A percentile compares a stretch with the other conserved stretches of the same genome.
phyloP scores from a whole-genome alignment of 37 sponge, comb jelly and placozoan species.

The Lycopodina hypogea region DNA sequence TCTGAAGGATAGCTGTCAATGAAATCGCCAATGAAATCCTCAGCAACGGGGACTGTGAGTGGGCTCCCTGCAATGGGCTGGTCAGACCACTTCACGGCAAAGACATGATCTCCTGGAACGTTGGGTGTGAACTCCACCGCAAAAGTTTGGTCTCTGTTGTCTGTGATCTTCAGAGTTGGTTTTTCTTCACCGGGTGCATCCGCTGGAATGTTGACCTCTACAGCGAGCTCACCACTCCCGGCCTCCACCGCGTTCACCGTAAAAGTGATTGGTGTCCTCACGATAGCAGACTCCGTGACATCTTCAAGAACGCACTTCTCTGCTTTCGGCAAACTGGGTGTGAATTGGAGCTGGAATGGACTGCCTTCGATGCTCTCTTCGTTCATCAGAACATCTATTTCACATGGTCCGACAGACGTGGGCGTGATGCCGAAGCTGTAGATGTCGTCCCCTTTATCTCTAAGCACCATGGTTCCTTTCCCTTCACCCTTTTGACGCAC shows the following conservation, averaged over 20 bases:
- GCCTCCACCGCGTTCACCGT: slow-evolving; percentile 5
- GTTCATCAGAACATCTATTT: slow-evolving; percentile 42
- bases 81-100: slow-evolving; percentile 72
- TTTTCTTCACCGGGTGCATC: slow-evolving; percentile 35
- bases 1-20: too few species aligned
- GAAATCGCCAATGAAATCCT: too few species aligned
- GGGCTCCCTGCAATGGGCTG: slow-evolving; percentile 70
- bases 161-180: slow-evolving; percentile 30
- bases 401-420: slow-evolving; percentile 24
- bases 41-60: slow-evolving; percentile 35
- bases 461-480: slow-evolving; percentile 27
- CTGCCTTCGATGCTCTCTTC: slow-evolving; percentile 59
- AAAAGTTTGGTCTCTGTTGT: slow-evolving; percentile 36
- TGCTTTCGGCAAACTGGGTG: slow-evolving; percentile 43
- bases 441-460: slow-evolving; percentile 29
- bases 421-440: slow-evolving; percentile 31
- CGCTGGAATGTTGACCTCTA: slow-evolving; percentile 26
- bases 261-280: slow-evolving; percentile 23
- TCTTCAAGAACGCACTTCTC: slow-evolving; percentile 48
- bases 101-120: slow-evolving; percentile 48
- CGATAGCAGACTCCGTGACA: slow-evolving; percentile 9
- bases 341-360: slow-evolving; percentile 39
- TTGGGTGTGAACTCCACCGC: slow-evolving; percentile 65
- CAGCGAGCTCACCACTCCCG: slow-evolving; percentile 35
- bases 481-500: slow-evolving; percentile 42